Evolutionary conservation across 2,888 invertebrate species (phyloP), one percentile per base, ranked within the genome.

Genomic region (Druceiella hillmani): DNA sequence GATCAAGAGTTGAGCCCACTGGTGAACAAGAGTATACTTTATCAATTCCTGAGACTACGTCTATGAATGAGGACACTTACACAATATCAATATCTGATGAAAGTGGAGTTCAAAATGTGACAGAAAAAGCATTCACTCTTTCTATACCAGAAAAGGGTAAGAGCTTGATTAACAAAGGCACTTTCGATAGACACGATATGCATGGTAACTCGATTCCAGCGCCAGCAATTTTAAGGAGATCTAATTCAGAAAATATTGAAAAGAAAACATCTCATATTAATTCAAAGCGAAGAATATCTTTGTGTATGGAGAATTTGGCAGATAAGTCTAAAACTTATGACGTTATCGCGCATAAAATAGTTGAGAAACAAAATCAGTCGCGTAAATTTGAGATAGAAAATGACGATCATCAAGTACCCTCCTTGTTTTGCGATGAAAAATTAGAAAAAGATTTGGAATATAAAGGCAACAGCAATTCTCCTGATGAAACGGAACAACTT

Each of bases 41-140:
- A 14, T 72, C 72, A 0, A 73, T 73, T 50, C 72, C 73, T 2
- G 73, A 73, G 47, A 70, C 70, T 2, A 61, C 72, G 0, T 62
- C 68, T 1, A 66, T 72, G 64, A 72, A 67, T 52, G 76, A 76
- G 38, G 67, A 73, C 43, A 67, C 72, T 46, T 72, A 70, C 41
- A 73, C 73, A 2, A 70, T 74, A 3, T 73, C 73, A 2, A 72
- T 74, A 49, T 66, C 68, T 5, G 69, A 74, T 25, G 70, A 69
- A 11, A 66, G 65, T 40, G 67, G 65, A 10, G 65, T 58, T 1
- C 59, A 66, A 39, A 56, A 55, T 3, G 56, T 57, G 7, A 33
- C 42, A 27, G 67, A 68, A 46, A 59, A 66, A 33, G 66, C 67
- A 0, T 67, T 69, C 41, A 69, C 69, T 5, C 51, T 71, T 24